These are phyloP conservation scores for cattle (Bos taurus) DNA, from an alignment of 2,113 vertebrate genomes.

Conservation along the genomic window ARS-UCD2.0 NC_037343.1:22614501-22615000, in stretches of 20 bases:
- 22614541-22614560: neutral
- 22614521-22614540: neutral
- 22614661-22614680: neutral
- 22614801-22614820: slow-evolving; percentile 42
- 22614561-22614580: neutral
- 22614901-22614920: neutral
- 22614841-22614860: slow-evolving; percentile 41
- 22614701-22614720: slow-evolving; percentile 4
- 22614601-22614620: neutral
- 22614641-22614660: slow-evolving; percentile 33
- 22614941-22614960: slow-evolving; percentile 15
- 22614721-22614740: slow-evolving; percentile 47
- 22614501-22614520: neutral
- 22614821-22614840: slow-evolving; percentile 57
- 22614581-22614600: slow-evolving; percentile 27
- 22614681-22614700: slow-evolving; percentile 37
- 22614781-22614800: slow-evolving; percentile 58
- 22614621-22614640: neutral
- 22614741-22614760: slow-evolving; percentile 58
- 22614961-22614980: neutral
- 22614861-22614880: neutral
- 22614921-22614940: neutral
- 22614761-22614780: slow-evolving; percentile 67
- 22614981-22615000: too few species aligned
- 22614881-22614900: neutral